Evolutionary conservation across 2,888 invertebrate species (phyloP), one percentile per base, ranked within the genome.

Genomic region (Nomada ruficornis): DNA sequence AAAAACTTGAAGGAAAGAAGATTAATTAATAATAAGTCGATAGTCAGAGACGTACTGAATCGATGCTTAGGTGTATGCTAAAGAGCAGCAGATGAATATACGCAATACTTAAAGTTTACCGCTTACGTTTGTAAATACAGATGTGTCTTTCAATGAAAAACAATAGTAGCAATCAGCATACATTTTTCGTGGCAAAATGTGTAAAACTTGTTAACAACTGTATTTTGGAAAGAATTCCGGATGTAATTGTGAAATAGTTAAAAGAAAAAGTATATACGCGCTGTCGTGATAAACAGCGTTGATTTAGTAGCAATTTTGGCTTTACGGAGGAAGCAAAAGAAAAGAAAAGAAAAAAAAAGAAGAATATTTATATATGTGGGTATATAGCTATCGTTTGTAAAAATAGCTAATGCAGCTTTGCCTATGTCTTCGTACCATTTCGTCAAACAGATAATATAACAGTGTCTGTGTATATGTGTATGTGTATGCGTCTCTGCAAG

Each of bases 401-500:
- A 75, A 88, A 80, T 65, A 77, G 63, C 74, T 72, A 78, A 77
- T 59, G 79, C 76, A 84, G 74, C 77, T 77, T 83, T 74, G 78
- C 83, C 63, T 74, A 69, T 82, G 69, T 80, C 82, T 80, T 83
- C 85, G 77, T 84, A 76, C 80, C 81, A 79, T 85, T 80, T 87
- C 84, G 82, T 86, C 86, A 86, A 82, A 82, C 81, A 77, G 42
- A 82, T 83, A 80, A 82, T 86, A 80, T 64, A 67, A 76, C 47
- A 64, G 68, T 82, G 78, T 77, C 75, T 79, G 42, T 83, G 81
- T 86, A 57, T 83, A 63, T 74, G 60, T 78, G 70, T 84, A 59
- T 76, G 65, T 67, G 69, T 81, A 81, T 63, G 81, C 83, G 82
- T 86, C 86, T 83, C 77, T 84, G 86, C 87, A 89, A 86, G 86